These are phyloP conservation scores for Rambutsinella grinnellia DNA, from an alignment of 2,888 invertebrate species.

Conservation along the genomic window DNA sequence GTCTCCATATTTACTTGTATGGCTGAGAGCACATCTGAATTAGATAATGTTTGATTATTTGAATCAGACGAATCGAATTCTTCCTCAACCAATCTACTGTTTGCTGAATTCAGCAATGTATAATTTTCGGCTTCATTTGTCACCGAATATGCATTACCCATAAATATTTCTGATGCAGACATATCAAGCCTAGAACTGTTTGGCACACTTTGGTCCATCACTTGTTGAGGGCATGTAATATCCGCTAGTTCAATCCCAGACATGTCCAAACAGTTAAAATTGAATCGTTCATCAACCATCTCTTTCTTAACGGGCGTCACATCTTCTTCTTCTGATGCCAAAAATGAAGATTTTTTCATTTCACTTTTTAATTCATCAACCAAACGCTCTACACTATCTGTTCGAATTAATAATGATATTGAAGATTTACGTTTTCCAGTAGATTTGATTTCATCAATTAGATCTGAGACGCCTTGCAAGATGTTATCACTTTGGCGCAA, in stretches of 20 bases:
- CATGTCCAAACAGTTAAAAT: slow-evolving; percentile 22
- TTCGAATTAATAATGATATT: neutral
- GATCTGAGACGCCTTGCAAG: slow-evolving; percentile 26
- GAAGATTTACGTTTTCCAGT: slow-evolving; percentile 18
- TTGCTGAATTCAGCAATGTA: slow-evolving; percentile 3
- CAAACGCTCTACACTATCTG: slow-evolving; percentile 21
- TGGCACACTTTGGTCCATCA: slow-evolving; percentile 52
- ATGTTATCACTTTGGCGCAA: slow-evolving; percentile 37
- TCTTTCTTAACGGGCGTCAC: neutral
- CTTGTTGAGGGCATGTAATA: slow-evolving; percentile 37
- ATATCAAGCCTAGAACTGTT: slow-evolving; percentile 30
- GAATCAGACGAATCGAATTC: slow-evolving; percentile 16
- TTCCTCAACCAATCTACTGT: neutral
- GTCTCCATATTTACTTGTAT: slow-evolving; percentile 4
- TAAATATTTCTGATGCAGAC: slow-evolving; percentile 17
- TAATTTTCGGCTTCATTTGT: slow-evolving; percentile 17
- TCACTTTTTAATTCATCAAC: slow-evolving; percentile 32
- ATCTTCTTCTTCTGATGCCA: neutral
- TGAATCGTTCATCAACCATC: slow-evolving; percentile 21
- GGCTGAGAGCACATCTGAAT: slow-evolving; percentile 27
- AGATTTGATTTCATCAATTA: slow-evolving; percentile 40
- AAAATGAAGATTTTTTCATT: slow-evolving; percentile 11
- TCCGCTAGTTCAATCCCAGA: slow-evolving; percentile 39
- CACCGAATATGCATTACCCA: slow-evolving; percentile 14
- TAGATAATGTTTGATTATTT: slow-evolving; percentile 20